Evolutionary conservation across 2,113 vertebrate species (phyloP).

Genomic region (Heteronetta atricapilla): DNA sequence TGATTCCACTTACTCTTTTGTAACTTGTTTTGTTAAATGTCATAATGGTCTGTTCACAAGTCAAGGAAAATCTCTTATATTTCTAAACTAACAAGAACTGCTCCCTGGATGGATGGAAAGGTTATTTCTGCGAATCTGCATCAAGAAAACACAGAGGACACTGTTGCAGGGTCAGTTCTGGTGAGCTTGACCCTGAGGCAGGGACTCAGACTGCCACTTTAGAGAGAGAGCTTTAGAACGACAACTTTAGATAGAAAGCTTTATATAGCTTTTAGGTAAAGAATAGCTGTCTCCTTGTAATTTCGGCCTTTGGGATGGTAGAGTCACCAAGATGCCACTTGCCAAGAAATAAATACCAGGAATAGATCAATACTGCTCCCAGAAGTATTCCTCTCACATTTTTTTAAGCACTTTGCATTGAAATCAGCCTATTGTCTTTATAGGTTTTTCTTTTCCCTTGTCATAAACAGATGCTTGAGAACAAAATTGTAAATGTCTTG

Average conservation of each 20-base stretch:
- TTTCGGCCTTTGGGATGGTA: background rate
- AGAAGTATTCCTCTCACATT: background rate
- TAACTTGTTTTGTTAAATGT: background rate
- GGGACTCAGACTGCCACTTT: background rate
- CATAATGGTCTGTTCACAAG: background rate
- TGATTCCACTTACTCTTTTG: background rate
- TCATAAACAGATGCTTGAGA: background rate
- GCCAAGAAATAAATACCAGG: background rate
- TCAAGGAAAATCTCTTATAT: background rate
- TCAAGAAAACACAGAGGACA: background rate
- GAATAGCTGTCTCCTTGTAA: background rate
- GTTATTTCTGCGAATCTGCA: background rate
- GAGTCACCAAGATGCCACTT: background rate
- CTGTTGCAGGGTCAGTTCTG: background rate
- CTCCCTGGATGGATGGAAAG: background rate
- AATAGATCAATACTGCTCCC: background rate
- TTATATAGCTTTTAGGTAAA: background rate
- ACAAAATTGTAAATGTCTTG: background rate
- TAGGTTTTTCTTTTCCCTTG: background rate
- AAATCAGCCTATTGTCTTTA: background rate
- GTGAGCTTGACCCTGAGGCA: accelerated
- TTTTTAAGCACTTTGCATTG: background rate
- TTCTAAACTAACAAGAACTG: background rate
- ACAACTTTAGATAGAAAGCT: background rate
- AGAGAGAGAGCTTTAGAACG: background rate